Conservation (phyloP, 2,113 vertebrate species). For the Passerina amoena region DNA sequence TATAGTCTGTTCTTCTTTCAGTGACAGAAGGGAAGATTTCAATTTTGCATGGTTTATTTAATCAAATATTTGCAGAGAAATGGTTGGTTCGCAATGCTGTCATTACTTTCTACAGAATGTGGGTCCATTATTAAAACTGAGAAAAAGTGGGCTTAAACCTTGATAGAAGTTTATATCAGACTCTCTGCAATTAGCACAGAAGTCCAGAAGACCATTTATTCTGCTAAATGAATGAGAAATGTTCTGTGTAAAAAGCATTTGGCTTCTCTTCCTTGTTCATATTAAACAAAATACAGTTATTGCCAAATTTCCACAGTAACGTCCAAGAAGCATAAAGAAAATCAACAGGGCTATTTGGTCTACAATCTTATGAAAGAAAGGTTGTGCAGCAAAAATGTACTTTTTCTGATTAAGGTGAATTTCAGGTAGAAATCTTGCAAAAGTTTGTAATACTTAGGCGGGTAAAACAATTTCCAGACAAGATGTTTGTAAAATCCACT, state of each 20-base stretch:
- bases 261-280: background rate
- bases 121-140: background rate
- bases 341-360: background rate
- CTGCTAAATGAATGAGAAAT: background rate
- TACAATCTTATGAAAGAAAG: background rate
- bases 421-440: background rate
- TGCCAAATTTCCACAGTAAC: background rate
- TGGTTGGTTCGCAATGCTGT: background rate
- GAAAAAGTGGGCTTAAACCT: background rate
- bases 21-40: background rate
- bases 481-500: background rate
- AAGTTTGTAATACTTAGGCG: background rate
- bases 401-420: background rate
- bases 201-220: background rate
- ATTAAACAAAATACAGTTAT: background rate
- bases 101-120: background rate
- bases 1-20: background rate
- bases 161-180: background rate
- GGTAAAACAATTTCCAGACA: background rate
- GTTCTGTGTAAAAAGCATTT: background rate
- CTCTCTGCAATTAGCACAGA: background rate
- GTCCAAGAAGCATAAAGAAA: background rate
- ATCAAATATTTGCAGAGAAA: background rate
- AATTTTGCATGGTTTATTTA: background rate
- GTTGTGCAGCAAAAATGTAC: background rate